Evolutionary conservation across 2,888 invertebrate genomes (phyloP), one percentile per base, ranked within the genome.

Genomic region (Acanthoscelides obtectus): DNA sequence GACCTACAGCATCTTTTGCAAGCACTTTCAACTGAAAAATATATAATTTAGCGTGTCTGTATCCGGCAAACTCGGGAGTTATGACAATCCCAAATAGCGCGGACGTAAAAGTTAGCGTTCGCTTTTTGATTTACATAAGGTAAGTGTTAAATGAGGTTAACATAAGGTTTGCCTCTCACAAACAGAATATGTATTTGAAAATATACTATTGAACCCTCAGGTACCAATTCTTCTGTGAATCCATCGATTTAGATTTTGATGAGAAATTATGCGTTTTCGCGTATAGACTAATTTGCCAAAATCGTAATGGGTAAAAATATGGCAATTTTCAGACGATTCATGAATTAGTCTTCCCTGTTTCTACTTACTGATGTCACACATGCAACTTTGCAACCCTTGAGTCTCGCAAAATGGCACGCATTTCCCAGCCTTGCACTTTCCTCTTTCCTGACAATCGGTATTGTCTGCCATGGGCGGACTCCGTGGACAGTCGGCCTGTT

Each of bases 401-500:
- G 95, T 96, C 87, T 98, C 97, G 85, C 98, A 99, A 86, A 94
- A 98, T 0, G 98, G 96, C 80, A 95, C 90, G 85, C 98, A 98
- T 81, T 93, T 92, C n/a, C 98, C 98, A 81, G 89, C 90, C 70
- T 91, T 89, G 83, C 98, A 98, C 81, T 95, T 93, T 0, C 98
- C 98, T 72, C 94, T 91, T 86, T 97, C 97, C 74, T 96, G 91
- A 82, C 98, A 98, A 79, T 92, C 91, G 69, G 95, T 95, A 72
- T 93, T 92, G 86, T 96, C 94, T 67, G 90, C 89, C 89, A 95
- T 94, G 20, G 96, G 93, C 12, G 94, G 94, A 74, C 97, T 95
- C 85, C 93, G 89, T 0, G 94, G 95, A 83, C 95, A 96, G 77
- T 93, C 93, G 8, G 94, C 91, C 63, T 91, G 90, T 64, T 87